These are phyloP conservation scores for Cephalopholis sonnerati DNA, from an alignment of 2,113 vertebrate species.

Conservation along the genomic window DNA sequence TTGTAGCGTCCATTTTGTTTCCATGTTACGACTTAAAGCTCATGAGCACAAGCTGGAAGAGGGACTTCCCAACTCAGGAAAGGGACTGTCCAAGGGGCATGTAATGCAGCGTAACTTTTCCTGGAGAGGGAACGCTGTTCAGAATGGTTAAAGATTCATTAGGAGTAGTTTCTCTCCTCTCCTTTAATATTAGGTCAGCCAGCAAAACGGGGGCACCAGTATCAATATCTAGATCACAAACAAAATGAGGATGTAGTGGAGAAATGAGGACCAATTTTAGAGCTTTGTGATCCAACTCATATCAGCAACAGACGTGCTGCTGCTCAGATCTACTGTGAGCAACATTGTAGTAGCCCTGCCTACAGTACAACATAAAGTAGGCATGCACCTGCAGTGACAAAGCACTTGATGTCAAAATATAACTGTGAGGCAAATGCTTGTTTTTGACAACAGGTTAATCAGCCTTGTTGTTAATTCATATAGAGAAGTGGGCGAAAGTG, in stretches of 20 bases:
- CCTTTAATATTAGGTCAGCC: background rate
- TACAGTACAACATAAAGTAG: background rate
- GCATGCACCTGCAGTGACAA: background rate
- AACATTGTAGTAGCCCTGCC: too few relatives aligned
- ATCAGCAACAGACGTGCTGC: background rate
- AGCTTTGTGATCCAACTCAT: background rate
- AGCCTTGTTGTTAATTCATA: background rate
- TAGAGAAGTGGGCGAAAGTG: background rate
- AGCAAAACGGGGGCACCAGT: background rate
- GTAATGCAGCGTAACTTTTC: too few relatives aligned
- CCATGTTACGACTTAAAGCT: too few relatives aligned
- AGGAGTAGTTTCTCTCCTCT: background rate
- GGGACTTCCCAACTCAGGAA: too few relatives aligned
- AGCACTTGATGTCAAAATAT: background rate
- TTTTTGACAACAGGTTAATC: background rate
- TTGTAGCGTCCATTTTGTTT: too few relatives aligned
- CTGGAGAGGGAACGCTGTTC: too few relatives aligned
- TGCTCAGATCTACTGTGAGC: background rate
- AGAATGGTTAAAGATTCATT: background rate
- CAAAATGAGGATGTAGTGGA: background rate
- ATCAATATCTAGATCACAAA: constrained; percentile 15
- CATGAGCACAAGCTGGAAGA: too few relatives aligned
- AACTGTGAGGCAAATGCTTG: background rate
- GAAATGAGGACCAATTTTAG: background rate
- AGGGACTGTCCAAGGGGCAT: too few relatives aligned